Base-by-base conservation (phyloP, 2,888 invertebrate species). In the Bhutanitis thaidina region DNA sequence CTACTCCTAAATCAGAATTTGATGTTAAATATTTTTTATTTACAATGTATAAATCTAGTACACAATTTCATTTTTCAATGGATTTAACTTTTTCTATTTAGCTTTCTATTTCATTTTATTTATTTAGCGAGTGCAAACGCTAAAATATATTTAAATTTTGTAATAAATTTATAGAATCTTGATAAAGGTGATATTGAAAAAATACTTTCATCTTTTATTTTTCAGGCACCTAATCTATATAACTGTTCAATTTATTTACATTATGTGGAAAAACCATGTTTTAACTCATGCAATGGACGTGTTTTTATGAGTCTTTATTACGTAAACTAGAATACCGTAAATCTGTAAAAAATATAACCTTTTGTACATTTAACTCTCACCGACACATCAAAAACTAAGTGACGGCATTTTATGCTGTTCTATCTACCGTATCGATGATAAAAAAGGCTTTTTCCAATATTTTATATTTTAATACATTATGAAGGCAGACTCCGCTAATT, bases 271-370 rank as follows among this genome's bases (percentile, higher is more conserved):
- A 20, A 74, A 73, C 67, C 69, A 68, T 70, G 69, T 64, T 71
- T 47, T 67, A 62, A 65, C 64, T 71, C 62, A 71, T 74, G 73
- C 68, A 71, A 77, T 84, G 86, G 85, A 86, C 85, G 86, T 82
- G 76, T 80, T 78, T 64, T 67, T 73, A 65, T 58, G 61, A 74
- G 69, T 77, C 66, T 75, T 71, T 67, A 68, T 71, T 72, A 70
- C 66, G 70, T 74, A 38, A 77, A 73, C 72, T 77, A 71, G 64
- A 68, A 70, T 69, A 70, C 74, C 78, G 69, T 86, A 86, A 76
- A 86, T 79, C 78, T 83, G 86, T 82, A 81, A 86, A 87, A 87
- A 87, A 87, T 86, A 86, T 81, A 79, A 75, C 73, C 71, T 78
- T 74, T 75, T 77, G 72, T 80, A 79, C 73, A 74, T 72, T 73